phyloP scores from a whole-genome alignment of 2,888 invertebrate species.

The Endomychus coccineus region DNA sequence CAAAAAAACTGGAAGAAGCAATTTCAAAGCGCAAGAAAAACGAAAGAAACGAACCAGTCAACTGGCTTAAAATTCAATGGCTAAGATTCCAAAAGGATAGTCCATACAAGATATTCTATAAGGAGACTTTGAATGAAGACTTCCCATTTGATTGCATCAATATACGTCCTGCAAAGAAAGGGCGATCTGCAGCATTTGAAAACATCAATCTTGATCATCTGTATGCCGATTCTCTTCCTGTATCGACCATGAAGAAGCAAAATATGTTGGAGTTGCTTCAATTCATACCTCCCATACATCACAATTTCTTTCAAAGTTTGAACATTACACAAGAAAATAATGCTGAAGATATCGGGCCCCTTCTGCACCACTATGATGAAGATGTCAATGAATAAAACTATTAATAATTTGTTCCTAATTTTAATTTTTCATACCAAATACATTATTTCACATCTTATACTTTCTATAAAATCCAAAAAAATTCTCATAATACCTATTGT shows the following conservation, averaged over 20 bases:
- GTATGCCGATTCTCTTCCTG: conserved; percentile 6
- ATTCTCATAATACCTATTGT: too few relatives aligned
- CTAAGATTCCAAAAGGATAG: conserved; percentile 16
- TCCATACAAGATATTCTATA: conserved; percentile 15
- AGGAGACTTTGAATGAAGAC: conserved; percentile 17
- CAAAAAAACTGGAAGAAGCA: conserved; percentile 13
- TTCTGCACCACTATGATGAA: too few relatives aligned
- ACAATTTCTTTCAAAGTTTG: conserved; percentile 14
- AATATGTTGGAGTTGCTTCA: conserved; percentile 21
- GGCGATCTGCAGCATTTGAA: conserved; percentile 5
- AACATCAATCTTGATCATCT: conserved; percentile 5
- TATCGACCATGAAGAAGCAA: conserved; percentile 17
- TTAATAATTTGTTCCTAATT: too few relatives aligned
- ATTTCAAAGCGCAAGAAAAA: conserved; percentile 19
- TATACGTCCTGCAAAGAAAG: conserved; percentile 6
- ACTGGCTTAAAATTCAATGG: conserved; percentile 22
- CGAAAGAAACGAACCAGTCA: conserved; percentile 13
- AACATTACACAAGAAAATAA: too few relatives aligned
- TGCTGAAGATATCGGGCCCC: too few relatives aligned
- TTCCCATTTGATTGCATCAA: conserved; percentile 16
- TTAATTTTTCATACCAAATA: too few relatives aligned
- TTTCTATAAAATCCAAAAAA: too few relatives aligned
- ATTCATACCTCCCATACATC: conserved; percentile 19
- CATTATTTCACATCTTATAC: too few relatives aligned
- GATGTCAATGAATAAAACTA: too few relatives aligned